These are phyloP conservation scores for Centropyge bicolor DNA, from an alignment of 2,797 vertebrate species.

Conservation along the genomic window DNA sequence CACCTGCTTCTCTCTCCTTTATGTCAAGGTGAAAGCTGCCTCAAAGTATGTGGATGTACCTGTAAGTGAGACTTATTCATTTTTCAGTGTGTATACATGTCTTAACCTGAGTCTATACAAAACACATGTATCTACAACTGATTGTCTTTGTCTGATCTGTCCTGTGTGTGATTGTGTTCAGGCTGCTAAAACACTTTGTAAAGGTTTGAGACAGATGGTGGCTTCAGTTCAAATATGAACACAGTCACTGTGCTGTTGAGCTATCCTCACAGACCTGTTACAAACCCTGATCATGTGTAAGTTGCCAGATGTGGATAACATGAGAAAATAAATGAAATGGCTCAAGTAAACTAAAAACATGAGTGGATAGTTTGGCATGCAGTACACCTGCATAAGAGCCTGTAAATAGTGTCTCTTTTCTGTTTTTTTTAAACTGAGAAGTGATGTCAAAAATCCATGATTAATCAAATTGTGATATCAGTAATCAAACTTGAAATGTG, in stretches of 20 bases:
- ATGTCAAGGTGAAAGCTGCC: conserved; percentile 96
- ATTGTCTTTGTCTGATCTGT: not conserved
- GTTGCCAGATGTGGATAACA: not conserved
- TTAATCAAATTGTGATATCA: not conserved
- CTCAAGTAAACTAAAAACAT: not conserved
- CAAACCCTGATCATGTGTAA: not conserved
- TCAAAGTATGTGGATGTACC: conserved; percentile 99
- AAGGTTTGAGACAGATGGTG: not conserved
- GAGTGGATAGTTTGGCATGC: not conserved
- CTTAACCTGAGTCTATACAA: not conserved
- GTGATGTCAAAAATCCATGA: no score
- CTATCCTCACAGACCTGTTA: not conserved
- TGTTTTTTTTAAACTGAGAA: not conserved
- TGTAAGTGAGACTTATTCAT: conserved; percentile 89
- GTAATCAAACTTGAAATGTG: no score
- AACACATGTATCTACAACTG: not conserved
- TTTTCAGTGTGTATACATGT: not conserved
- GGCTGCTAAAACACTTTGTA: not conserved
- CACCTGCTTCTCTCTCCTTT: conserved; percentile 66
- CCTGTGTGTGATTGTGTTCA: not conserved
- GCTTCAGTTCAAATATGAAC: not conserved
- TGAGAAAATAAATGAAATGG: not conserved
- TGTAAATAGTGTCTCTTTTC: not conserved
- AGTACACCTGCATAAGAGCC: not conserved
- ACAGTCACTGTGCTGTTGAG: no score